Evolutionary conservation across 1,140 invertebrate genomes (phyloP).

Genomic region (Manduca sexta): DNA sequence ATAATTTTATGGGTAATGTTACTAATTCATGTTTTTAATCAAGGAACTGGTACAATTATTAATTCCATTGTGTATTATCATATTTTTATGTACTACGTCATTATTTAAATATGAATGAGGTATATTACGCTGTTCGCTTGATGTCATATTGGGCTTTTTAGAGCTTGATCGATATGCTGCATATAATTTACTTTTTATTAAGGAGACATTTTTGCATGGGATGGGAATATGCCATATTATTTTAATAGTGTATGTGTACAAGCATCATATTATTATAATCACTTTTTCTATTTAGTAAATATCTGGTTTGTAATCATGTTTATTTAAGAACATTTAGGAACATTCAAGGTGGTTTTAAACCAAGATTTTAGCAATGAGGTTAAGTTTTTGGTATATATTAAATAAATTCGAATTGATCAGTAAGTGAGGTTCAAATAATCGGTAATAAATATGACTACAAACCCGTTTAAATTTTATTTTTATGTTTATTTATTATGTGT

Average conservation of each 20-base stretch:
- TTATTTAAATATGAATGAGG: not conserved
- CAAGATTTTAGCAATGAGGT: too few relatives aligned
- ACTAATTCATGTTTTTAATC: too few relatives aligned
- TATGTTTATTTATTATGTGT: constrained; percentile 32
- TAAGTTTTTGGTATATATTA: too few relatives aligned
- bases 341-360: too few relatives aligned
- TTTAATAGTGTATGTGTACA: constrained; percentile 5
- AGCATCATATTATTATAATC: constrained; percentile 1
- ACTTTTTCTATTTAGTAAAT: constrained; percentile 15
- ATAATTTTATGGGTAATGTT: too few relatives aligned
- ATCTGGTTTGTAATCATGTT: constrained; percentile 21
- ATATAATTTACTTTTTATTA: constrained; percentile 9
- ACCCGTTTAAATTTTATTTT: constrained; percentile 18
- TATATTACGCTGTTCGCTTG: constrained; percentile 19
- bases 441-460: constrained; percentile 16
- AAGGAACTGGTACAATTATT: too few relatives aligned
- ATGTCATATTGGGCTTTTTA: constrained; percentile 21
- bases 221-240: constrained; percentile 17
- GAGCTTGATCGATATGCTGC: constrained; percentile 18
- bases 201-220: constrained; percentile 11
- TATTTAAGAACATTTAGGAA: too few relatives aligned
- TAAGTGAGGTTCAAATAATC: too few relatives aligned
- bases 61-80: too few relatives aligned
- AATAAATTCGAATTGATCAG: too few relatives aligned
- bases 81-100: too few relatives aligned